Base-by-base conservation (phyloP, 2,797 vertebrate species). In the Chelonia mydas region DNA sequence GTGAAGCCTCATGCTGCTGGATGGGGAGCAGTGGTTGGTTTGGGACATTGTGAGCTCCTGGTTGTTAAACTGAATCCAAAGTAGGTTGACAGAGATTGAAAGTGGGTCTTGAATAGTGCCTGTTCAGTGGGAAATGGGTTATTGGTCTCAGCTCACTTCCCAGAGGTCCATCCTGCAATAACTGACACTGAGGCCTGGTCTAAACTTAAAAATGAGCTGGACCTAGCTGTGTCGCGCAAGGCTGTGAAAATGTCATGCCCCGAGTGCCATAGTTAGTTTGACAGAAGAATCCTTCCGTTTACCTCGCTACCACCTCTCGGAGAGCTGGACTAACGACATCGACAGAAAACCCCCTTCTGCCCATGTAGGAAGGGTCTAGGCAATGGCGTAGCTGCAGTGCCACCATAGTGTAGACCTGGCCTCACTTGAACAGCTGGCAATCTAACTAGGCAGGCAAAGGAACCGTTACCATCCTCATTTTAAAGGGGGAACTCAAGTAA, bases 91-190 rank as follows among this genome's bases (percentile, higher is more conserved):
- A 3, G 33, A 53, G 28, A 9, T 90, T 59, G 50, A 83, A 90
- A 89, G 72, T 0, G 0, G n/a, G 21, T 59, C 65, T 50, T 16
- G 33, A 41, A 10, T 45, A 79, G 33, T 37, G 28, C 41, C 45
- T 77, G 16, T 37, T 68, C 61, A 37, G n/a, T 68, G 16, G 87
- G 50, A 83, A 88, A 45, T 11, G 5, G 3, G 21, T 92, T 7
- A 0, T 23, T 68, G 5, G 5, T 47, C 61, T 55, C 5, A 54
- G 41, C 17, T 17, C 53, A 28, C 0, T 0, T 57, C 17, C 61
- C 16, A 68, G 33, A 9, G 16, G 57, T 92, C 78, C 72, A 6
- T 74, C 19, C 11, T 74, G 41, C 41, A 45, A 45, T 74, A 74
- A 45, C 23, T 11, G 41, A 74, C 41, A 27, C 41, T 3, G 16